Conservation (phyloP, 2,888 invertebrate genomes). For the Polymixis lichenea region DNA sequence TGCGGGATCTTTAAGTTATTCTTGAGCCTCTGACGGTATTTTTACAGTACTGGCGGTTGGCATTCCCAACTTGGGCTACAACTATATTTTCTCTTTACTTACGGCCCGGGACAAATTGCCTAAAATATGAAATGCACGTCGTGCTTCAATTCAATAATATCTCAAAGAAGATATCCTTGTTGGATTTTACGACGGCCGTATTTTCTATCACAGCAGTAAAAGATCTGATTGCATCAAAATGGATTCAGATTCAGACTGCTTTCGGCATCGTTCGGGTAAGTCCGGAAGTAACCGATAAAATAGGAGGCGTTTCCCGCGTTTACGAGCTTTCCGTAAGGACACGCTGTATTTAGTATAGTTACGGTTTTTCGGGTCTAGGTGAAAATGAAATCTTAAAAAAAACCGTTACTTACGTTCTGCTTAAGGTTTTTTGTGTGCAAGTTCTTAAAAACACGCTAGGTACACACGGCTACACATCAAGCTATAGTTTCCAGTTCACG, state of each 20-base stretch:
- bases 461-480: too few relatives aligned
- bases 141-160: constrained; percentile 44
- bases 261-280: constrained; percentile 38
- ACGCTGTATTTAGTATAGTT: constrained; percentile 16
- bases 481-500: too few relatives aligned
- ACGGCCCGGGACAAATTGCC: neutral
- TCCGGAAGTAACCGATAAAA: constrained; percentile 62
- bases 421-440: too few relatives aligned
- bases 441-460: too few relatives aligned
- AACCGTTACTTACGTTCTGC: too few relatives aligned
- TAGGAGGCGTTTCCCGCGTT: constrained; percentile 49
- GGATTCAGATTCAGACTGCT: constrained; percentile 32
- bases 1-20: neutral
- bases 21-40: neutral
- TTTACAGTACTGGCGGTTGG: neutral
- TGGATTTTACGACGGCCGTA: constrained; percentile 57
- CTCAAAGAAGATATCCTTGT: constrained; percentile 28
- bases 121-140: constrained; percentile 13
- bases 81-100: neutral
- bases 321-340: constrained; percentile 46
- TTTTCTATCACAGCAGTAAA: constrained; percentile 63
- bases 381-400: neutral
- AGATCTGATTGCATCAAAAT: constrained; percentile 61
- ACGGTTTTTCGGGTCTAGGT: constrained; percentile 2
- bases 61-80: too few relatives aligned